phyloP scores from a whole-genome alignment of 2,888 invertebrate genomes.

The Mycalesis mineus region DNA sequence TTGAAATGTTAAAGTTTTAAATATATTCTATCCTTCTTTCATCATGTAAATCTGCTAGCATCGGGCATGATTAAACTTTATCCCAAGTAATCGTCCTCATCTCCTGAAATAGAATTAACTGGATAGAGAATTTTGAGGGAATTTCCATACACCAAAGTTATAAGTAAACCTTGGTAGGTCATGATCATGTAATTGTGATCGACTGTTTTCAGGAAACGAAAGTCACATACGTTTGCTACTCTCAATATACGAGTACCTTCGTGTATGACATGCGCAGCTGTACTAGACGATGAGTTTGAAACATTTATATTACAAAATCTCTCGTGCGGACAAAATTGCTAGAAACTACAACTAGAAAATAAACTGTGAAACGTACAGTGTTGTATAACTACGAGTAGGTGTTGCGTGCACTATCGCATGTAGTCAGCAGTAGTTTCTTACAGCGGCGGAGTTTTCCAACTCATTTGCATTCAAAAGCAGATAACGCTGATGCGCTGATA shows the following conservation, averaged over 20 bases:
- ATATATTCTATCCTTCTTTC: too few species aligned
- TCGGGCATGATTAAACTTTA: too few species aligned
- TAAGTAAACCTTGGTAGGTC: too few species aligned
- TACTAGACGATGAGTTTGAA: not conserved
- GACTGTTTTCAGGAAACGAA: too few species aligned
- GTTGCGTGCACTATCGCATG: slow-evolving; percentile 17
- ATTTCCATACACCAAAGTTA: too few species aligned
- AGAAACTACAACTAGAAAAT: slow-evolving; percentile 7
- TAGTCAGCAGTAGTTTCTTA: slow-evolving; percentile 57
- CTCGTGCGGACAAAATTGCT: not conserved
- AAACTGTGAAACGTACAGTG: slow-evolving; percentile 1
- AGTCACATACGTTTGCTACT: too few species aligned
- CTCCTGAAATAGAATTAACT: too few species aligned
- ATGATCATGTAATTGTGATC: not conserved
- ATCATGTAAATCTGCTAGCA: too few species aligned
- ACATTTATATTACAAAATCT: slow-evolving; percentile 8
- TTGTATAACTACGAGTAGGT: not conserved
- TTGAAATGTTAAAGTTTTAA: too few species aligned
- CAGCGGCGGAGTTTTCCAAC: slow-evolving; percentile 71
- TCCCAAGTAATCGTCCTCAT: too few species aligned
- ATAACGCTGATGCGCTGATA: slow-evolving; percentile 72
- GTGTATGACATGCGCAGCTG: not conserved
- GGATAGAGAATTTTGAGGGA: too few species aligned
- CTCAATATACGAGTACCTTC: not conserved
- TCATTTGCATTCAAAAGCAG: slow-evolving; percentile 78